Percentiles rank a stretch among this genome's conserved stretches.
Evolutionary conservation across 2,113 vertebrate species (phyloP).

Genomic region (Chinchilla lanigera): DNA sequence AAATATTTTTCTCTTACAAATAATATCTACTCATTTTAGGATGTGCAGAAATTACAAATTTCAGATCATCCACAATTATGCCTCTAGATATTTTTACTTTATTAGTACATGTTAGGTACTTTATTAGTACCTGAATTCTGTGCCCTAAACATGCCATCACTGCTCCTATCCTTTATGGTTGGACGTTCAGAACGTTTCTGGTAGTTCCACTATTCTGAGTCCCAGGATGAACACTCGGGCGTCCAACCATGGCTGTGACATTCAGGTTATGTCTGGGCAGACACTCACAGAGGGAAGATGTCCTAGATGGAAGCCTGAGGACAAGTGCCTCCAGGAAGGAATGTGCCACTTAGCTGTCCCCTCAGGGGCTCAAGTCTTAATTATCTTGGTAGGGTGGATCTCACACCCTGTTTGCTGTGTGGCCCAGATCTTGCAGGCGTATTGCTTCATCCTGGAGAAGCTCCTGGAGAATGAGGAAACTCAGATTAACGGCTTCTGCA

Average conservation of each 20-base stretch:
- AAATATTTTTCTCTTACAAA: not conserved
- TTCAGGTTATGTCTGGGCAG: not conserved
- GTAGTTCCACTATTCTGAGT: not conserved
- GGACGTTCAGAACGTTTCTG: not conserved
- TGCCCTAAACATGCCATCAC: not conserved
- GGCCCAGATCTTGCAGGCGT: conserved; percentile 94
- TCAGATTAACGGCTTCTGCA: conserved; percentile 98
- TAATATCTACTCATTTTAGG: not conserved
- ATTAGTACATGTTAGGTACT: not conserved
- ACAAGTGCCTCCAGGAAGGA: not conserved
- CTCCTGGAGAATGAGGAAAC: conserved; percentile 98
- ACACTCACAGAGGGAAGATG: not conserved
- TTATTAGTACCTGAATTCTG: not conserved
- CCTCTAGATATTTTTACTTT: not conserved
- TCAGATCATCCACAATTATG: conserved; percentile 39
- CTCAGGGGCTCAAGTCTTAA: not conserved
- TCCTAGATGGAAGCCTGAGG: not conserved
- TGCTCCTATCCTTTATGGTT: not conserved
- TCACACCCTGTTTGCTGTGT: not conserved
- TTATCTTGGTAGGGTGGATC: not conserved
- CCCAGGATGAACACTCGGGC: not conserved
- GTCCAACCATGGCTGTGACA: not conserved
- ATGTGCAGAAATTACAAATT: not conserved
- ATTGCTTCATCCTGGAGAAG: conserved; percentile 97
- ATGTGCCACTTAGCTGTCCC: not conserved